These are phyloP conservation scores for Drosophila pachea DNA, from an alignment of 1,140 invertebrate species.

Conservation along the genomic window DNA sequence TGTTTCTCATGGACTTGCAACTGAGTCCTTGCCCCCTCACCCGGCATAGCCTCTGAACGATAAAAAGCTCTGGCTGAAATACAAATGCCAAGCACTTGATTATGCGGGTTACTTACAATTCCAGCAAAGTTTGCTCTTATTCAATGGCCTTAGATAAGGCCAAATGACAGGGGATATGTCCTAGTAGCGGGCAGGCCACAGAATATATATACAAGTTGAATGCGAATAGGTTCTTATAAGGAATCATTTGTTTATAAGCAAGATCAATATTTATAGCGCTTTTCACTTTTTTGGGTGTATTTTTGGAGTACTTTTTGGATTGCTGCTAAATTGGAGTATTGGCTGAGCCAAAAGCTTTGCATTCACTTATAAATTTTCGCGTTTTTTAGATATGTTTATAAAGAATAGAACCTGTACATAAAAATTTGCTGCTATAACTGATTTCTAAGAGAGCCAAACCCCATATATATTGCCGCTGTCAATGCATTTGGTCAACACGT, in stretches of 20 bases:
- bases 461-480: too few relatives aligned
- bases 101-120: slow-evolving; percentile 57
- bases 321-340: slow-evolving; percentile 2
- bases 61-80: slow-evolving; percentile 10
- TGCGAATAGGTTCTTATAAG: too few relatives aligned
- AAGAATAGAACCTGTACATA: too few relatives aligned
- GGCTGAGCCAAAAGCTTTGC: slow-evolving; percentile 21
- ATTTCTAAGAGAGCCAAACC: too few relatives aligned
- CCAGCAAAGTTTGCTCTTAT: slow-evolving; percentile 40
- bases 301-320: neutral
- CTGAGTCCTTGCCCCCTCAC: neutral
- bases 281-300: too few relatives aligned
- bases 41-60: slow-evolving; percentile 13
- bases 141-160: slow-evolving; percentile 33
- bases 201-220: too few relatives aligned
- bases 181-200: neutral
- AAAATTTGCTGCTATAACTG: too few relatives aligned
- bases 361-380: slow-evolving; percentile 40
- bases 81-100: slow-evolving; percentile 48
- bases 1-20: slow-evolving; percentile 51
- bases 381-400: too few relatives aligned
- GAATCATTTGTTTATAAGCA: too few relatives aligned
- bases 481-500: slow-evolving; percentile 58
- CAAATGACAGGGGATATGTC: too few relatives aligned
- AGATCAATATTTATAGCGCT: too few relatives aligned